These are phyloP conservation scores for Chunga burmeisteri DNA, from an alignment of 2,113 vertebrate species.

Conservation along the genomic window DNA sequence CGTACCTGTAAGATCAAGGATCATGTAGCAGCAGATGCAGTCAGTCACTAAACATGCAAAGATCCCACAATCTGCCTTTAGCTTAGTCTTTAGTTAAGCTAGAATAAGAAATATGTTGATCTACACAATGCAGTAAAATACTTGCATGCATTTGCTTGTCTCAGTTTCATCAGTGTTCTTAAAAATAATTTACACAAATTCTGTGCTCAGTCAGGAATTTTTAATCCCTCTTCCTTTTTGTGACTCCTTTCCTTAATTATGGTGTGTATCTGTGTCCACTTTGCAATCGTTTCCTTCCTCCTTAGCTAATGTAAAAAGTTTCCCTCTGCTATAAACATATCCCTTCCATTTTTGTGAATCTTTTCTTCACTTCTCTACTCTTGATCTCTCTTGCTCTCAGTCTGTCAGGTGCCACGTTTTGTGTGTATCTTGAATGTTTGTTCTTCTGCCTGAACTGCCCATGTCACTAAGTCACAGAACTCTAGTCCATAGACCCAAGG, in stretches of 20 bases:
- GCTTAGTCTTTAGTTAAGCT: neutral
- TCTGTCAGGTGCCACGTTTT: neutral
- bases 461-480: neutral
- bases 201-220: neutral
- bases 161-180: neutral
- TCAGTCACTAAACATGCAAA: neutral
- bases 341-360: neutral
- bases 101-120: neutral
- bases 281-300: slow-evolving; percentile 12
- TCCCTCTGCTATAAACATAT: neutral
- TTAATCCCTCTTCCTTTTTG: neutral
- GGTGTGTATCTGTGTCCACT: neutral
- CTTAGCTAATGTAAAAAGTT: neutral
- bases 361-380: neutral
- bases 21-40: neutral
- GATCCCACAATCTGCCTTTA: neutral
- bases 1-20: neutral
- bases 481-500: neutral
- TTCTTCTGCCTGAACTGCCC: neutral
- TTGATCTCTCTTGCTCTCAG: neutral
- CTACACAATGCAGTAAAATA: neutral
- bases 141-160: neutral
- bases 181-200: neutral
- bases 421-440: neutral
- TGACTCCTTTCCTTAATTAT: slow-evolving; percentile 9